Conservation (phyloP, 2,888 invertebrate genomes). For the Cheilosia soror region DNA sequence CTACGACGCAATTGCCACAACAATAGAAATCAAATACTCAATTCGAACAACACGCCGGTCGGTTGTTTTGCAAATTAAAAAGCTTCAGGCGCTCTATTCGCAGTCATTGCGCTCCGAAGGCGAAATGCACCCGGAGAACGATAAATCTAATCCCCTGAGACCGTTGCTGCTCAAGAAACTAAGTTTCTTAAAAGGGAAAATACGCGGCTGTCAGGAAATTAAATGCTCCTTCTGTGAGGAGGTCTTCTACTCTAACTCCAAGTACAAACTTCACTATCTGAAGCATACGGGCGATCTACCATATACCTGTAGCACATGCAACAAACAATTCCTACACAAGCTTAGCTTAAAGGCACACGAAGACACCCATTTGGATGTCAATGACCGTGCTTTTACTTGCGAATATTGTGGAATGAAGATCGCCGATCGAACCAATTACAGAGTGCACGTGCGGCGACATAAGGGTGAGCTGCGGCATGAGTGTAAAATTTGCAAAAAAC, state of each 20-base stretch:
- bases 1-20: conserved; percentile 57
- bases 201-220: conserved; percentile 49
- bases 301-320: conserved; percentile 45
- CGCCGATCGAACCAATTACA: conserved; percentile 62
- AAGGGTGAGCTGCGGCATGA: conserved; percentile 56
- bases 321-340: conserved; percentile 56
- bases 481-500: conserved; percentile 58
- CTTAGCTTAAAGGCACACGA: conserved; percentile 62
- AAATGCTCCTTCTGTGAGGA: conserved; percentile 48
- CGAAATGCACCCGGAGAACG: conserved; percentile 13
- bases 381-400: conserved; percentile 60
- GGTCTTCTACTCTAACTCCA: conserved; percentile 46
- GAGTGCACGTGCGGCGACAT: conserved; percentile 68
- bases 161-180: conserved; percentile 40
- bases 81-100: conserved; percentile 45
- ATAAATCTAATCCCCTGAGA: conserved; percentile 12
- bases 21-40: conserved; percentile 59
- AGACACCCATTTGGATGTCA: conserved; percentile 54
- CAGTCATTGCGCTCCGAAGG: conserved; percentile 46
- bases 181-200: conserved; percentile 45
- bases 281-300: conserved; percentile 54
- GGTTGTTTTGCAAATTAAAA: conserved; percentile 54
- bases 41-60: conserved; percentile 58
- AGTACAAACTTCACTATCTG: conserved; percentile 50
- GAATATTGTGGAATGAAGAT: conserved; percentile 70